Evolutionary conservation across 2,888 invertebrate species (phyloP).

Genomic region (Phasia obesa): DNA sequence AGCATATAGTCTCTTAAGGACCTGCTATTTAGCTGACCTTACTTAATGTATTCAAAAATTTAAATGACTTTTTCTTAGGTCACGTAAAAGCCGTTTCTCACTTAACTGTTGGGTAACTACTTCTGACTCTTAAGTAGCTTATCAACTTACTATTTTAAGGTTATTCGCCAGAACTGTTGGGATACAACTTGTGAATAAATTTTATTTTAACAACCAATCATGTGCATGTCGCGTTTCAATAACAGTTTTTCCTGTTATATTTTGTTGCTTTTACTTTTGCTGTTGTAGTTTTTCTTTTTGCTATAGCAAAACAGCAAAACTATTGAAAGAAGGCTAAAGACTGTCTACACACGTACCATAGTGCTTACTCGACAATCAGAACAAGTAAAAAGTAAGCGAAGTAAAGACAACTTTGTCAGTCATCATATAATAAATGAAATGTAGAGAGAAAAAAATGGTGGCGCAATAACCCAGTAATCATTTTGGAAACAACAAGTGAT

Average conservation of each 20-base stretch:
- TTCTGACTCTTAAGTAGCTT: too few relatives aligned
- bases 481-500: too few relatives aligned
- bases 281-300: not conserved
- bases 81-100: too few relatives aligned
- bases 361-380: constrained; percentile 51
- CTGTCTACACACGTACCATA: constrained; percentile 50
- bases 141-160: not conserved
- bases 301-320: not conserved
- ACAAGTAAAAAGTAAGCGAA: constrained; percentile 29
- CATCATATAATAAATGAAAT: constrained; percentile 26
- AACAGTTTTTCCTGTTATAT: constrained; percentile 29
- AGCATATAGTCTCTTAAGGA: too few relatives aligned
- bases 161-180: not conserved
- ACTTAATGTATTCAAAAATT: too few relatives aligned
- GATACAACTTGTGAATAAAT: constrained; percentile 16
- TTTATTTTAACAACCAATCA: constrained; percentile 58
- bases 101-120: too few relatives aligned
- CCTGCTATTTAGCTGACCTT: too few relatives aligned
- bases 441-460: not conserved
- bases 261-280: not conserved
- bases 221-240: constrained; percentile 64
- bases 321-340: not conserved
- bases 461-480: not conserved
- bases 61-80: too few relatives aligned
- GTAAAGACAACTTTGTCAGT: constrained; percentile 9